These are phyloP conservation scores for Beroe forskalii DNA, from an alignment of 37 sponge, comb jelly and placozoan species.

Conservation along the genomic window DNA sequence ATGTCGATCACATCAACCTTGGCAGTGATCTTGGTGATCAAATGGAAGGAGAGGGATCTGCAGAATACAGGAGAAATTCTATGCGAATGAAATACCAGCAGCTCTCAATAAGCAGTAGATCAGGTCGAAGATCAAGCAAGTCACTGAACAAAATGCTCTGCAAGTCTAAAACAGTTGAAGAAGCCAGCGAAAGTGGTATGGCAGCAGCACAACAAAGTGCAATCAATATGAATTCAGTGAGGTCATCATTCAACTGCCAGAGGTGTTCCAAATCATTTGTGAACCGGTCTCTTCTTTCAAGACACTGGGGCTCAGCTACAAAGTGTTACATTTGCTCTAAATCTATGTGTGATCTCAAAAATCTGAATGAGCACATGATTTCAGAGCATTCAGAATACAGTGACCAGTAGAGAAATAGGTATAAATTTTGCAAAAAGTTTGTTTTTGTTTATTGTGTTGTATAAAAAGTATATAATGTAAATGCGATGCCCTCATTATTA, in stretches of 20 bases:
- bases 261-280: constrained; percentile 51
- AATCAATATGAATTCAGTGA: neutral
- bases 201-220: constrained; percentile 5
- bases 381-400: constrained; percentile 47
- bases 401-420: neutral
- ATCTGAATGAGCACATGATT: constrained; percentile 55
- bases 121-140: constrained; percentile 35
- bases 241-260: constrained; percentile 19
- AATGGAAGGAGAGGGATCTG: neutral
- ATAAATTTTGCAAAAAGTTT: constrained; percentile 6
- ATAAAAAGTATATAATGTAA: neutral
- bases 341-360: constrained; percentile 59
- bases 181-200: neutral
- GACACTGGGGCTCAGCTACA: constrained; percentile 55
- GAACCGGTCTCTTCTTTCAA: constrained; percentile 36
- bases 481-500: no score
- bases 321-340: constrained; percentile 61
- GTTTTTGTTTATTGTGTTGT: neutral
- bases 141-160: constrained; percentile 54
- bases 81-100: constrained; percentile 43
- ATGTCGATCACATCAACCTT: neutral
- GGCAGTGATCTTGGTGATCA: neutral
- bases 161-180: constrained; percentile 37
- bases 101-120: constrained; percentile 20
- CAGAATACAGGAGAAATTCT: constrained; percentile 37